Base-by-base conservation (phyloP, 2,888 invertebrate genomes). In the Pheosia tremula region DNA sequence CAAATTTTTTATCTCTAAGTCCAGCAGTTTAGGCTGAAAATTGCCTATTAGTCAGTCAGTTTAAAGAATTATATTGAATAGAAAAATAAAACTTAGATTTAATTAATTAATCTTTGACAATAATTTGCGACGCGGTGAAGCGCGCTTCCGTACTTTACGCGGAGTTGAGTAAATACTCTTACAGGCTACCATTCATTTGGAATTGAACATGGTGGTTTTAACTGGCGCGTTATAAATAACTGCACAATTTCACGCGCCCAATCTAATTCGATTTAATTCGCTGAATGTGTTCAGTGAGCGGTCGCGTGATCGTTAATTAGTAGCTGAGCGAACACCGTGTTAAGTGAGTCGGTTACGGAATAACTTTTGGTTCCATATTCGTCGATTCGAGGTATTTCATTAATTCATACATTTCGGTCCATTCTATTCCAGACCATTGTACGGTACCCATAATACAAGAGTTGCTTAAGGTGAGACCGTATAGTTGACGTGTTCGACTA, bases 131-230 rank as follows among this genome's bases (percentile, higher is more conserved):
- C 74, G 85, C 87, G 88, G 78, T 72, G 79, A 77, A 83, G 83
- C 87, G 85, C 76, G 78, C 80, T 86, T 87, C 82, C 85, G 78
- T 83, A 84, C 85, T 86, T 85, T 78, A 77, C 80, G 72, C 79
- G 69, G 78, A 84, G 85, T 81, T 79, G 84, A 87, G 84, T 89
- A 84, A 88, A 88, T 84, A 83, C 82, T 85, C 81, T 84, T 84
- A 80, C 80, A 65, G 69, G 72, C 72, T 85, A 80, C 86, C 86
- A 87, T 90, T 90, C 89, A 88, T 88, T 89, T 83, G 83, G 82
- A 88, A 89, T 86, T 84, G 80, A 88, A 85, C 85, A 82, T 81
- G 85, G 81, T 81, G 84, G 81, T 84, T 84, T 77, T 78, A 80
- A 81, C 78, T 78, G 77, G 67, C 77, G 79, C 77, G 82, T 81